Evolutionary conservation across 2,888 invertebrate genomes (phyloP).

Genomic region (Physocephala rufipes): DNA sequence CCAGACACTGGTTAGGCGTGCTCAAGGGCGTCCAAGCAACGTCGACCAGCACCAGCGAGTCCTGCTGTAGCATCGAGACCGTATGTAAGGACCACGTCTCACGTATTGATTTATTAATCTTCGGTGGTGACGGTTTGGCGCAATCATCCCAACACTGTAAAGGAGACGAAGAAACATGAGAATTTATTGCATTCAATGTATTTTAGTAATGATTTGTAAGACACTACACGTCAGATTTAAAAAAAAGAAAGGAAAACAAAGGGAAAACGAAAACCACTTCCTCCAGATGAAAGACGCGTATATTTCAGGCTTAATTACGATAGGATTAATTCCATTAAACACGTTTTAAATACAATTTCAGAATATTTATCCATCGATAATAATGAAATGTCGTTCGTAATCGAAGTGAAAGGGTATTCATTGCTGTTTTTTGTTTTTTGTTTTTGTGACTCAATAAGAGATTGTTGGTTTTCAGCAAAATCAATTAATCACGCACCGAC

Average conservation of each 20-base stretch:
- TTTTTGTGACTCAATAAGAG: too few relatives aligned
- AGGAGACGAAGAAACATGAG: constrained; percentile 10
- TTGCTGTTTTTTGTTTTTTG: background rate
- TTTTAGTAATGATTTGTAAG: background rate
- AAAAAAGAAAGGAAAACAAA: background rate
- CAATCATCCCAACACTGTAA: constrained; percentile 64
- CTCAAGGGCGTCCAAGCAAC: constrained; percentile 62
- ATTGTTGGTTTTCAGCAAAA: too few relatives aligned
- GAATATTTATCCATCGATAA: background rate
- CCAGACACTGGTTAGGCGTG: constrained; percentile 61
- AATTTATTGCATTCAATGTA: background rate
- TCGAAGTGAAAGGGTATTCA: background rate
- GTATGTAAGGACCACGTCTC: constrained; percentile 60
- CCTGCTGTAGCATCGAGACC: constrained; percentile 63
- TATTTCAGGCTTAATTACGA: too few relatives aligned
- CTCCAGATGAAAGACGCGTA: too few relatives aligned
- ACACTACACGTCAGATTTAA: background rate
- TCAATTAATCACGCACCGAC: constrained; percentile 55
- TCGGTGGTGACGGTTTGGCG: constrained; percentile 56
- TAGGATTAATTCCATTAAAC: too few relatives aligned
- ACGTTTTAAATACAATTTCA: too few relatives aligned
- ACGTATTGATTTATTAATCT: constrained; percentile 59
- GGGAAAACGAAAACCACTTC: background rate
- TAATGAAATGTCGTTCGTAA: background rate
- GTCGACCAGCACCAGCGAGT: constrained; percentile 63